A percentile compares a stretch with the other conserved stretches of the same genome.
phyloP scores from a whole-genome alignment of 2,113 vertebrate species.

The Cercopithecus mona region DNA sequence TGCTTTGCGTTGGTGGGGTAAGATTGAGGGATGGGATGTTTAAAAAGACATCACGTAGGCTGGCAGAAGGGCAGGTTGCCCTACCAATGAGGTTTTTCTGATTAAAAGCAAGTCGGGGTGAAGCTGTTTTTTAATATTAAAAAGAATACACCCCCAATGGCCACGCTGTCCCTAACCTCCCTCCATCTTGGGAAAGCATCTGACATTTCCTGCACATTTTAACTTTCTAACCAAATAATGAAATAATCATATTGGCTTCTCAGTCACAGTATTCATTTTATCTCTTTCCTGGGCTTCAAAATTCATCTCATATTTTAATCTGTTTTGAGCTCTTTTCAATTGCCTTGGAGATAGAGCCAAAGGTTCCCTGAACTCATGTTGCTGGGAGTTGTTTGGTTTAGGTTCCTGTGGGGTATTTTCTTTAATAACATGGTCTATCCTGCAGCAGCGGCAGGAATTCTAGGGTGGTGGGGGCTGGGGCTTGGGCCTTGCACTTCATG shows the following conservation, averaged over 20 bases:
- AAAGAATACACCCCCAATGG: conserved; percentile 15
- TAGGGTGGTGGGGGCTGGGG: background rate
- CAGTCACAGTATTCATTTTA: conserved; percentile 77
- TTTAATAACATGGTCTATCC: conserved; percentile 65
- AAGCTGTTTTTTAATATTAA: conserved; percentile 59
- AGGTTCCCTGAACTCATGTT: conserved; percentile 67
- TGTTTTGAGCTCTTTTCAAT: conserved; percentile 83
- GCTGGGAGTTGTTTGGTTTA: conserved; percentile 75
- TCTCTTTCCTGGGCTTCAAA: conserved; percentile 75
- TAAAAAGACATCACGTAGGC: background rate
- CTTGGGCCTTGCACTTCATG: background rate
- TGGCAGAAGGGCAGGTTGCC: background rate
- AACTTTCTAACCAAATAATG: conserved; percentile 80
- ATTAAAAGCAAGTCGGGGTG: conserved; percentile 41
- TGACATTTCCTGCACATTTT: conserved; percentile 78
- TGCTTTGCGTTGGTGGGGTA: background rate
- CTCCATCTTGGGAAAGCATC: conserved; percentile 39
- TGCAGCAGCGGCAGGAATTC: background rate
- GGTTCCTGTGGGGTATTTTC: conserved; percentile 68
- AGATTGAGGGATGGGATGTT: background rate
- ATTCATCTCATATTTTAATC: conserved; percentile 82
- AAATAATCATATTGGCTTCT: conserved; percentile 74
- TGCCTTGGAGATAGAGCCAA: conserved; percentile 77
- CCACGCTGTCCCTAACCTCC: conserved; percentile 30
- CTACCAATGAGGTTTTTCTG: background rate